These are phyloP conservation scores for Zaprionus camerounensis DNA, from an alignment of 1,140 invertebrate genomes.

Conservation along the genomic window DNA sequence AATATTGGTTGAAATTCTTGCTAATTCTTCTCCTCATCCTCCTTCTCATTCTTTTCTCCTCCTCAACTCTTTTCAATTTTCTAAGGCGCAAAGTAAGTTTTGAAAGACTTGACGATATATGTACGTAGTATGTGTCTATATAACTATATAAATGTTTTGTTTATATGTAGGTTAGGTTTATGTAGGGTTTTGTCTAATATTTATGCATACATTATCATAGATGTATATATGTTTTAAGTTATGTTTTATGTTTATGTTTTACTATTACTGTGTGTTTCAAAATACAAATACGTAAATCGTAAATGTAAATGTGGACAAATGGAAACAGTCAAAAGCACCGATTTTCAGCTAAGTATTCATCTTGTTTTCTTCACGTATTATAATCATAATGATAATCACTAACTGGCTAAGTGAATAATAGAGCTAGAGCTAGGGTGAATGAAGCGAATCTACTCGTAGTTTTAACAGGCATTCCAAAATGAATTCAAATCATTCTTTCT, in stretches of 20 bases:
- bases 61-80: conserved; percentile 9
- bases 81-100: conserved; percentile 56
- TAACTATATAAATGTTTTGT: conserved; percentile 35
- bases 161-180: conserved; percentile 20
- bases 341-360: conserved; percentile 83
- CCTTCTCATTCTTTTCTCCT: conserved; percentile 11
- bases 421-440: conserved; percentile 55
- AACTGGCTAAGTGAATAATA: conserved; percentile 65
- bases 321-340: conserved; percentile 84
- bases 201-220: conserved; percentile 25
- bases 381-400: conserved; percentile 67
- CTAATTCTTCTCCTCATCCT: conserved; percentile 39
- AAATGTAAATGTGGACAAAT: conserved; percentile 83
- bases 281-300: conserved; percentile 78
- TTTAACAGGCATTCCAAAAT: conserved; percentile 58
- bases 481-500: conserved; percentile 16
- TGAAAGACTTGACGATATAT: conserved; percentile 11
- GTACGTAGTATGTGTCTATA: conserved; percentile 20
- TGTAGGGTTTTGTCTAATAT: conserved; percentile 4
- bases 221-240: conserved; percentile 35
- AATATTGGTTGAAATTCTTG: conserved; percentile 36
- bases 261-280: conserved; percentile 64
- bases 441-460: conserved; percentile 36
- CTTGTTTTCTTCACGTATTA: conserved; percentile 45
- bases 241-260: conserved; percentile 34